Conservation (phyloP, 2,113 vertebrate genomes). For the Oreocharis arfaki region DNA sequence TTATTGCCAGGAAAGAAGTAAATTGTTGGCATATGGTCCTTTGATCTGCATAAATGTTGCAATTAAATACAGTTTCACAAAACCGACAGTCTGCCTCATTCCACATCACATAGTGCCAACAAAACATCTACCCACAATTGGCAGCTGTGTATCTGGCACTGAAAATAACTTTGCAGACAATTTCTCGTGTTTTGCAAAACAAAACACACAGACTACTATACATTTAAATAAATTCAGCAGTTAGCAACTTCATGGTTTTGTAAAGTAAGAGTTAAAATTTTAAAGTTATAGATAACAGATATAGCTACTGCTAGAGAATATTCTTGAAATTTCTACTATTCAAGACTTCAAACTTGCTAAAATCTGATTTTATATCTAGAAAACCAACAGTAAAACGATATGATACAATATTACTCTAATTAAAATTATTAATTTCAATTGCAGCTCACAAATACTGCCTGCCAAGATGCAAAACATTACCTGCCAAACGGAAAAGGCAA, state of each 20-base stretch:
- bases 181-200: background rate
- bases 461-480: slow-evolving; percentile 69
- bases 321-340: background rate
- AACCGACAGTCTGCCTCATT: background rate
- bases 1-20: background rate
- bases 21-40: background rate
- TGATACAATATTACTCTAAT: background rate
- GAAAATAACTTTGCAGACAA: background rate
- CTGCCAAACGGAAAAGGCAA: slow-evolving; percentile 96
- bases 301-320: background rate
- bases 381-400: background rate
- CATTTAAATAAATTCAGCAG: background rate
- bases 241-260: background rate
- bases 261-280: background rate
- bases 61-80: background rate
- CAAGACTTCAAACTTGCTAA: background rate
- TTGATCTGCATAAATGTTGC: background rate
- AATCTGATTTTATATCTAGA: background rate
- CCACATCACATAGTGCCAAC: background rate
- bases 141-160: background rate
- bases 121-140: background rate
- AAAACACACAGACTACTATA: background rate
- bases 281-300: background rate
- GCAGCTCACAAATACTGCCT: background rate
- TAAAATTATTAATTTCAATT: background rate